Base-by-base conservation (phyloP, 2,888 invertebrate genomes). In the Cataglyphis cursor region DNA sequence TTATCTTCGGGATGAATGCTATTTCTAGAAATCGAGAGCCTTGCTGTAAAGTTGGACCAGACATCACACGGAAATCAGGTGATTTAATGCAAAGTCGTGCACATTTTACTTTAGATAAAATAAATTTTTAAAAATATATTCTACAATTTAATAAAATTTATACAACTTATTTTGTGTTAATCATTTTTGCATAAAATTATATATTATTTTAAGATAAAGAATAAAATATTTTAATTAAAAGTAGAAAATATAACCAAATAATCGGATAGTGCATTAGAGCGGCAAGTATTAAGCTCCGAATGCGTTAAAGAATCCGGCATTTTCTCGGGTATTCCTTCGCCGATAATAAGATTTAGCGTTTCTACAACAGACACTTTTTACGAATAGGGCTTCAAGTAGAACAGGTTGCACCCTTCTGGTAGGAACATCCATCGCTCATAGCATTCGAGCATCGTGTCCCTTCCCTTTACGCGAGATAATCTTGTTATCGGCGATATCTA, bases 401-500 rank as follows among this genome's bases (percentile, higher is more conserved):
- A 87, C 90, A 88, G 84, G 81, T 89, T 83, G 87, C 64, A 83
- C 87, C 84, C 84, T 87, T 64, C 18, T 74, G 18, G 1, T 31
- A 8, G 82, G 72, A 85, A 89, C 80, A 84, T 85, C 70, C 84
- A 70, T 2, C 18, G 74, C 48, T 24, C 15, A 72, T 85, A 73
- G 51, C 82, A 70, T 74, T 78, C 82, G 81, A 83, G 82, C n/a
- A 51, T 51, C 51, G 51, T 24, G 70, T 62, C 44, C 41, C 59
- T 70, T 82, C 62, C 57, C 38, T 81, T 84, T 72, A 82, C 41
- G 82, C 81, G 85, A 90, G 92, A 93, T 94, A 94, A 94, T 94
- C 94, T 93, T 92, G 94, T 94, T 94, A 91, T 86, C 87, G 82
- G 88, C 92, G 92, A 93, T 93, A 93, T 90, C 91, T 90, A 92